Evolutionary conservation across 2,797 vertebrate species (phyloP).

Genomic region (Denticeps clupeoides): DNA sequence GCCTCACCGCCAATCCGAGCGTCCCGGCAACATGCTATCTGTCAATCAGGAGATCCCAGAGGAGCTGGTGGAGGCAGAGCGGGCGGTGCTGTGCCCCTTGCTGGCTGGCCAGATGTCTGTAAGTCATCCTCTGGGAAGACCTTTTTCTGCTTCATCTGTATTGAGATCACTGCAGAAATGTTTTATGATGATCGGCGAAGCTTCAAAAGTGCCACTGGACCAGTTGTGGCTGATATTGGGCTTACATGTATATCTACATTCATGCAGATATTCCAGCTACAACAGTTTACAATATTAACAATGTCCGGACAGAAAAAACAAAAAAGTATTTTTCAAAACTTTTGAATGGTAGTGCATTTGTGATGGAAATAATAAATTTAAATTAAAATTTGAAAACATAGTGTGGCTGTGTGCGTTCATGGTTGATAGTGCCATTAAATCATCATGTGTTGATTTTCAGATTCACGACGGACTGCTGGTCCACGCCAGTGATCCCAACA

Average conservation of each 20-base stretch:
- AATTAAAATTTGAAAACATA: neutral
- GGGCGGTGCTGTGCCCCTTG: slow-evolving; percentile 55
- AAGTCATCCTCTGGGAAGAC: slow-evolving; percentile 39
- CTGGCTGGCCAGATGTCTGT: slow-evolving; percentile 70
- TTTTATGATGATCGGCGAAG: too few relatives aligned
- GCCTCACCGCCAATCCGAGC: slow-evolving; percentile 44
- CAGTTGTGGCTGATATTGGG: too few relatives aligned
- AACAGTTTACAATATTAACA: too few relatives aligned
- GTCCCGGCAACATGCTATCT: slow-evolving; percentile 60
- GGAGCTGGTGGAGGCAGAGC: slow-evolving; percentile 47
- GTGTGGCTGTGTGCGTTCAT: neutral
- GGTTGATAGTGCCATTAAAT: too few relatives aligned
- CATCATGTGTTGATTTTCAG: slow-evolving; percentile 31
- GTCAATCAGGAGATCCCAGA: slow-evolving; percentile 70
- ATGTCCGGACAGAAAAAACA: too few relatives aligned
- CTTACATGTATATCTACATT: too few relatives aligned
- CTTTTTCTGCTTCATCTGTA: too few relatives aligned
- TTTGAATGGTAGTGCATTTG: too few relatives aligned
- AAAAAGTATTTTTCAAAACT: too few relatives aligned
- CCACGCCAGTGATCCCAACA: slow-evolving; percentile 65
- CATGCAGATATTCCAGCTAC: too few relatives aligned
- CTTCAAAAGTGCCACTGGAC: too few relatives aligned
- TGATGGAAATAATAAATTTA: too few relatives aligned
- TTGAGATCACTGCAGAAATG: neutral
- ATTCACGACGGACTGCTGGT: slow-evolving; percentile 65